Evolutionary conservation across 2,888 invertebrate genomes (phyloP), one percentile per base, ranked within the genome.

Genomic region (Steinernema scapterisci): DNA sequence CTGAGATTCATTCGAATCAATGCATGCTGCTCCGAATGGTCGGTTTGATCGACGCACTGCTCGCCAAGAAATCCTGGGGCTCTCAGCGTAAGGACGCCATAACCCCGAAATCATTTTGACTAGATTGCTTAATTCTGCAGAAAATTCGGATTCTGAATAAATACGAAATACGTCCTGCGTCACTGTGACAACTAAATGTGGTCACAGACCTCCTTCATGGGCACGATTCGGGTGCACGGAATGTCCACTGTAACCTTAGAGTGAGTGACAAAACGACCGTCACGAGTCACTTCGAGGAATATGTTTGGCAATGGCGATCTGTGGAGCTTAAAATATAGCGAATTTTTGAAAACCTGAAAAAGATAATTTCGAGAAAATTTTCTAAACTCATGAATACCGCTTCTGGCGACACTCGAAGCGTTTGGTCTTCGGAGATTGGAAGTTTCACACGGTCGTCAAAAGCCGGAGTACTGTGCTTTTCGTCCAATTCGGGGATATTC

Each of bases 301-400:
- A 21, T 21, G 46, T 71, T 71, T 3, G 46, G 71, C 1, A 45
- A 25, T 6, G 71, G 71, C 23, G 71, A 43, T 13, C 71, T n/a
- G 45, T 71, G 71, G 1, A 45, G 45, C 46, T 71, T 71, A 5
- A 71, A 45, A n/a, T 71, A 71, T 21, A 71, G 71, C 5, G 71
- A n/a, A 45, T 71, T 71, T 45, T 71, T 71, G 71, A 71, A 44
- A 7, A n/a, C n/a, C n/a, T n/a, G n/a, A n/a, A n/a, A n/a, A n/a
- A n/a, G n/a, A n/a, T n/a, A n/a, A n/a, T n/a, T n/a, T n/a, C n/a
- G n/a, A n/a, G n/a, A n/a, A n/a, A n/a, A n/a, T n/a, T n/a, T n/a
- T n/a, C n/a, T n/a, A n/a, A n/a, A n/a, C n/a, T n/a, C n/a, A n/a
- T n/a, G n/a, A n/a, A n/a, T n/a, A 71, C 71, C 19, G 71, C 19